phyloP scores from a whole-genome alignment of 2,797 vertebrate species.

The Sebastes melanostomus region DNA sequence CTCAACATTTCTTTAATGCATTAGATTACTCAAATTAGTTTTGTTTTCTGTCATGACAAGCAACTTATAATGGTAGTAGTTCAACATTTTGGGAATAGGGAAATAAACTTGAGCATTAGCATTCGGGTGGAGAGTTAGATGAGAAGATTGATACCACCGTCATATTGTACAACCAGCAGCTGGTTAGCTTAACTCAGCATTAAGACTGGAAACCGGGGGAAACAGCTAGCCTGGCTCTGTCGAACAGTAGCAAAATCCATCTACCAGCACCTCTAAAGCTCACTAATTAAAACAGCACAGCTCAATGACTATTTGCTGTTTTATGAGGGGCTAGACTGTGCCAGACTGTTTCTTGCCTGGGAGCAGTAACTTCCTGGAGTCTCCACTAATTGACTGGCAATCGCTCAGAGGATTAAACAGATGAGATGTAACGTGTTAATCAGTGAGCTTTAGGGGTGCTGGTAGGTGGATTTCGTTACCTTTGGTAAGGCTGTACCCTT shows the following conservation, averaged over 20 bases:
- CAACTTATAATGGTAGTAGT: background rate
- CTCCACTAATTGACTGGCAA: background rate
- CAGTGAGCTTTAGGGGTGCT: background rate
- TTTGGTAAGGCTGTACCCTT: too few relatives aligned
- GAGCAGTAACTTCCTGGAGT: background rate
- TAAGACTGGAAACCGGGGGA: background rate
- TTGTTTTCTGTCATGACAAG: background rate
- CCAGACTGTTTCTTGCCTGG: background rate
- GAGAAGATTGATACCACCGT: background rate
- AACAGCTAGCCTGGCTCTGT: background rate
- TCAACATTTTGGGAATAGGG: background rate
- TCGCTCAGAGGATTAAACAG: background rate
- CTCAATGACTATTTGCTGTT: background rate
- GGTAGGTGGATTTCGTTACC: background rate
- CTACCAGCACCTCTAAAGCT: background rate
- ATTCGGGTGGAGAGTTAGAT: background rate
- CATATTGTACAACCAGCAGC: background rate
- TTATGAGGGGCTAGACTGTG: background rate
- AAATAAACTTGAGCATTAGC: accelerated
- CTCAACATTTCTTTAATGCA: background rate
- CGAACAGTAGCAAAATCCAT: background rate
- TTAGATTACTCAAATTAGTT: background rate
- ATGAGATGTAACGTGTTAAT: background rate
- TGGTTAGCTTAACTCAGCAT: background rate
- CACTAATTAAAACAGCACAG: background rate